Evolutionary conservation across 1,140 invertebrate species (phyloP), one percentile per base, ranked within the genome.

Genomic region (Berghia stephanieae): DNA sequence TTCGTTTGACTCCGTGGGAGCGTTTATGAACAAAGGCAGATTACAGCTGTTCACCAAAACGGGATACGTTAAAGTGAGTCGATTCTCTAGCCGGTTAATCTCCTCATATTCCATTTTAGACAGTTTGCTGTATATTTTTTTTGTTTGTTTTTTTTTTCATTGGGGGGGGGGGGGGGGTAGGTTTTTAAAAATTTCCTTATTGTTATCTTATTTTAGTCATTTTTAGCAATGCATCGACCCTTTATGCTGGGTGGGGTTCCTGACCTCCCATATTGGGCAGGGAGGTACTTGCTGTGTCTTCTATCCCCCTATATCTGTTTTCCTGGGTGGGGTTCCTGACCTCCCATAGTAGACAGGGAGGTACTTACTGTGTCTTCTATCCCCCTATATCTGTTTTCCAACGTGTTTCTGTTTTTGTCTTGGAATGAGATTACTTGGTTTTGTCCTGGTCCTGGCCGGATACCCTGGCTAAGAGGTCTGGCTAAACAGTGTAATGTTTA

Each of bases 11-110:
- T n/a, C n/a, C n/a, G n/a, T n/a, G n/a, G n/a, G n/a, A n/a, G n/a
- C n/a, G n/a, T n/a, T n/a, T n/a, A n/a, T n/a, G n/a, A n/a, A n/a
- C n/a, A n/a, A n/a, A n/a, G n/a, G n/a, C n/a, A n/a, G n/a, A n/a
- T n/a, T n/a, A 67, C 95, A 96, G 89, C 91, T 96, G 1, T 97
- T 95, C 86, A 93, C 95, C 16, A 94, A 93, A 27, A 96, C 95
- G 4, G 96, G 93, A 40, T 93, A 94, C 86, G 98, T 96, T 87
- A 96, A 95, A 90, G 95, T 95, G 83, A 85, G 42, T 16, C 16
- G n/a, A 10, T 13, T 31, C 27, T 27, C 74, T 27, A 49, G 73
- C 2, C 13, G 10, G 55, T 13, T 24, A 44, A 13, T 49, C 13
- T 16, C 46, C 46, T 49, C 13, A n/a, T 16, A 49, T 13, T n/a